Percentiles rank a stretch among this genome's conserved stretches.
Evolutionary conservation across 2,113 vertebrate species (phyloP).

Genomic region (Silurus meridionalis): DNA sequence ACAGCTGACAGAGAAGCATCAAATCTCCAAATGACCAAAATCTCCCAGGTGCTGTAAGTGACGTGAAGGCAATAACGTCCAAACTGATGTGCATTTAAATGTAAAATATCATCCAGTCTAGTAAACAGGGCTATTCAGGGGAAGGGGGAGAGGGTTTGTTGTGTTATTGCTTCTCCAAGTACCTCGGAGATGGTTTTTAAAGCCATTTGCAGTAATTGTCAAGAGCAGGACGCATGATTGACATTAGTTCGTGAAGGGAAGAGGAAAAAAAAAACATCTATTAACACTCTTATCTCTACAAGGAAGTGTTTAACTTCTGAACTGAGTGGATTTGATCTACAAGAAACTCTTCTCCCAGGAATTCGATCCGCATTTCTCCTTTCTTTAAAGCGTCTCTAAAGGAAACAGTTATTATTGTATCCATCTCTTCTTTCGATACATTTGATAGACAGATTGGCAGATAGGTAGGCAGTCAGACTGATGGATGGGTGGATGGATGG

Average conservation of each 20-base stretch:
- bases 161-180: constrained; percentile 2
- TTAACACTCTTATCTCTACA: not conserved
- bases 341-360: not conserved
- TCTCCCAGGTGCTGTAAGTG: not conserved
- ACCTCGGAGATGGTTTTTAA: not conserved
- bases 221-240: not conserved
- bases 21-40: not conserved
- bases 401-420: not conserved
- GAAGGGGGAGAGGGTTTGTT: too few species aligned
- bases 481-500: not conserved
- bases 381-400: not conserved
- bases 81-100: not conserved
- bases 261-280: not conserved
- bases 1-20: not conserved
- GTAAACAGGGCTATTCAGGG: not conserved
- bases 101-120: not conserved
- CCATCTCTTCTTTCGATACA: not conserved
- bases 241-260: not conserved
- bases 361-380: not conserved
- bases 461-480: too few species aligned
- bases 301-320: not conserved
- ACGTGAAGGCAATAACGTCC: not conserved
- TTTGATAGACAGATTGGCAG: too few species aligned
- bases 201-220: constrained; percentile 7
- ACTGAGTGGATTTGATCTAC: too few species aligned